Evolutionary conservation across 2,113 vertebrate species (phyloP).

Genomic region (Dicentrarchus labrax): DNA sequence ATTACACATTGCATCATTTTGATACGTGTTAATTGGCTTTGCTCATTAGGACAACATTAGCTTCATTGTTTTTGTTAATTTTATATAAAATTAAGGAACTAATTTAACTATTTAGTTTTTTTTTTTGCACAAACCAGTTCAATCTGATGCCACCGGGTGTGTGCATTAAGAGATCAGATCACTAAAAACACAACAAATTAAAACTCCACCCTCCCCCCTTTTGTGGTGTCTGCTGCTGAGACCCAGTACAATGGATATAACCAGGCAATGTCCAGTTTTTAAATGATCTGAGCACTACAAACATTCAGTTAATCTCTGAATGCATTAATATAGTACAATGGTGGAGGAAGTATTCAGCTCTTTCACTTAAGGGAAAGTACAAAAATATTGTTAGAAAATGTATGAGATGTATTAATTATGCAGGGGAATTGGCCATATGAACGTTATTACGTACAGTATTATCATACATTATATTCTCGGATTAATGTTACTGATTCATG

Average conservation of each 20-base stretch:
- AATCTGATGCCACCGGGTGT: constrained; percentile 39
- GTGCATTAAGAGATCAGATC: not conserved
- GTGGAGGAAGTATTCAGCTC: not conserved
- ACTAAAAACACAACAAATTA: not conserved
- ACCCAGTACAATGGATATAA: not conserved
- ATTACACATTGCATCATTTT: not conserved
- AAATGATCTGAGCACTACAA: not conserved
- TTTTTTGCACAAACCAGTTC: not conserved
- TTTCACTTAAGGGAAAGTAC: too few relatives aligned
- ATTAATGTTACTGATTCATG: not conserved
- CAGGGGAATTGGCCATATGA: too few relatives aligned
- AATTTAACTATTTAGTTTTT: not conserved
- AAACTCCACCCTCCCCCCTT: too few relatives aligned
- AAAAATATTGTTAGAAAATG: not conserved
- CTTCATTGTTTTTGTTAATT: not conserved
- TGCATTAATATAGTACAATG: too few relatives aligned
- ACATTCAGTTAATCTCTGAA: not conserved
- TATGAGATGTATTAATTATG: too few relatives aligned
- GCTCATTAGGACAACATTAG: not conserved
- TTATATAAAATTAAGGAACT: not conserved
- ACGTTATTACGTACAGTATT: too few relatives aligned
- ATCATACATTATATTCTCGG: not conserved
- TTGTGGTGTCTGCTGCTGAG: not conserved
- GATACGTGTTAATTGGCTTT: not conserved
- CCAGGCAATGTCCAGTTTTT: not conserved